These are phyloP conservation scores for Prinia subflava DNA, from an alignment of 2,113 vertebrate species.

Conservation along the genomic window DNA sequence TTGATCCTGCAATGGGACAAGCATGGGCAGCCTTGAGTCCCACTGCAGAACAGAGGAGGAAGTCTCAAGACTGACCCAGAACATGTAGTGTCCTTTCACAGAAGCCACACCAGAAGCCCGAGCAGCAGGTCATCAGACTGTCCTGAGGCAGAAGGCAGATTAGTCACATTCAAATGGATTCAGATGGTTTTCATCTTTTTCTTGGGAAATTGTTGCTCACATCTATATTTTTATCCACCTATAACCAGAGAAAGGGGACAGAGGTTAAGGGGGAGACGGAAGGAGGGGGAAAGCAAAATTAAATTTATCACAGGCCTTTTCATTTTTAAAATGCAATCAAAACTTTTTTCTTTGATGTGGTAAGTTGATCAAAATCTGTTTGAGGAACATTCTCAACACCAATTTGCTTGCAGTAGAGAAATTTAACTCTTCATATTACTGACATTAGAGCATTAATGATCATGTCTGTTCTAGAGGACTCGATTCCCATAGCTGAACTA, in stretches of 20 bases:
- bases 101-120: slow-evolving; percentile 8
- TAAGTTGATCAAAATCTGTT: neutral
- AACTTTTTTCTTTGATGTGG: neutral
- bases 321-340: neutral
- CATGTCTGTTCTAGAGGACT: neutral
- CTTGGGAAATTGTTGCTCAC: slow-evolving; percentile 46
- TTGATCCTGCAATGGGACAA: neutral
- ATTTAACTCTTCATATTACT: neutral
- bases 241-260: slow-evolving; percentile 33
- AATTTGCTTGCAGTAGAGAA: neutral
- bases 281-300: neutral
- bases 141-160: slow-evolving; percentile 61
- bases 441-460: neutral
- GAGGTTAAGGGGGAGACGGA: neutral
- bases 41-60: neutral
- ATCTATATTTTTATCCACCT: slow-evolving; percentile 57
- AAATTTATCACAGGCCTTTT: neutral
- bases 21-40: neutral
- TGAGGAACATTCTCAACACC: neutral
- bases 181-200: neutral
- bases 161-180: slow-evolving; percentile 62
- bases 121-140: slow-evolving; percentile 3
- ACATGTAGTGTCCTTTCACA: slow-evolving; percentile 1
- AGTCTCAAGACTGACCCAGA: slow-evolving; percentile 36
- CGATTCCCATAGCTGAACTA: neutral